Percentiles rank a stretch among this genome's conserved stretches.
phyloP scores from a whole-genome alignment of 2,113 vertebrate species.

The Pristiophorus japonicus region DNA sequence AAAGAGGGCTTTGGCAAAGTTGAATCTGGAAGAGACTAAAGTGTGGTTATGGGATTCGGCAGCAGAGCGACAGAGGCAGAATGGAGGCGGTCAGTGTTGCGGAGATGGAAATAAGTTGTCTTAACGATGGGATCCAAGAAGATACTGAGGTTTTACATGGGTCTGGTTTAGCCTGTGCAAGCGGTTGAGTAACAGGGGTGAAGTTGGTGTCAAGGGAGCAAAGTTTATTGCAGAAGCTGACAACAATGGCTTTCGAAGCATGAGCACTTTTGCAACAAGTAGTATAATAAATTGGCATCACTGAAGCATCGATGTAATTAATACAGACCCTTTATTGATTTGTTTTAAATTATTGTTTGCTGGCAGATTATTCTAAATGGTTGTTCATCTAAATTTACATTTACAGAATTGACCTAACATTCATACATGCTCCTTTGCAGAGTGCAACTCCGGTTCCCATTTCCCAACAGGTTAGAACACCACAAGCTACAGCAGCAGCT shows the following conservation, averaged over 20 bases:
- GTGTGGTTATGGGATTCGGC: neutral
- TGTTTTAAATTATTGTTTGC: neutral
- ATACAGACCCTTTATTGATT: neutral
- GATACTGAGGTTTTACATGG: neutral
- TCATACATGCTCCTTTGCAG: slow-evolving; percentile 54
- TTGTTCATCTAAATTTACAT: slow-evolving; percentile 10
- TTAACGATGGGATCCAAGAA: neutral
- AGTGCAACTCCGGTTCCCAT: slow-evolving; percentile 61
- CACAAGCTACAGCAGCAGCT: slow-evolving; percentile 64
- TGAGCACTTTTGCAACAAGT: neutral
- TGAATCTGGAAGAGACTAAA: neutral
- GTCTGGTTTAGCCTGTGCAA: neutral
- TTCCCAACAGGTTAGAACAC: slow-evolving; percentile 71
- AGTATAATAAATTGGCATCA: neutral
- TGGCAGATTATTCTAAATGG: neutral
- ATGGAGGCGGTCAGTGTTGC: neutral
- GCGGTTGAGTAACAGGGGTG: neutral
- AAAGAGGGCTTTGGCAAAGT: neutral
- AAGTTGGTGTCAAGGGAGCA: neutral
- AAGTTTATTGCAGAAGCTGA: neutral
- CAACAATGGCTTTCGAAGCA: neutral
- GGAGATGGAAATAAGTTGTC: neutral
- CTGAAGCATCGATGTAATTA: neutral
- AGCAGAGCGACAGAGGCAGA: neutral
- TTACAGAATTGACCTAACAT: neutral